Conservation (phyloP, 2,797 vertebrate genomes). For the Novumbra hubbsi region DNA sequence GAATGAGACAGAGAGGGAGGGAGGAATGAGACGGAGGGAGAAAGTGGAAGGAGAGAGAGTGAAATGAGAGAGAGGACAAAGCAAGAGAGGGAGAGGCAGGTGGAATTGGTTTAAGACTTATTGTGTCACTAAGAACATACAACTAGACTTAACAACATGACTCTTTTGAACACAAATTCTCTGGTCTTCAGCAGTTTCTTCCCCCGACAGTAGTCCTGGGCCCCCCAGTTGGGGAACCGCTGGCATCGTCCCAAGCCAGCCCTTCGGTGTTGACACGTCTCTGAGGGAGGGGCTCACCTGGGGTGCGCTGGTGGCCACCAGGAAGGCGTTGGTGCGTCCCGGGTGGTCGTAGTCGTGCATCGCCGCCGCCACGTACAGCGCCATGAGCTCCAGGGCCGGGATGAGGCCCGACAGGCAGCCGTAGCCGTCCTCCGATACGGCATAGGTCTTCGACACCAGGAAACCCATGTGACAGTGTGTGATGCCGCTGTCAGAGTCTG, state of each 20-base stretch:
- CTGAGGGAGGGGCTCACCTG: conserved; percentile 52
- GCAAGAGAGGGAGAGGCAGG: background rate
- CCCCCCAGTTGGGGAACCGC: no score
- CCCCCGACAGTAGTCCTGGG: no score
- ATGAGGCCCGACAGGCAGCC: conserved; percentile 94
- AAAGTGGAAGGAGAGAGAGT: conserved; percentile 14
- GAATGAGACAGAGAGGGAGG: no score
- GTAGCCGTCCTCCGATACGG: conserved; percentile 82
- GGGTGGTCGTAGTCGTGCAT: conserved; percentile 99
- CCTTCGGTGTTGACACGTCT: background rate
- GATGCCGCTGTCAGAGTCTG: conserved; percentile 93
- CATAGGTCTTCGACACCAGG: conserved; percentile 90
- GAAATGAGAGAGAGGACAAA: background rate
- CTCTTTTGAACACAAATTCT: no score
- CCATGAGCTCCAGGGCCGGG: conserved; percentile 96
- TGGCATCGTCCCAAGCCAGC: no score
- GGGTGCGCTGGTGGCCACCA: conserved; percentile 95
- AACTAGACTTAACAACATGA: no score
- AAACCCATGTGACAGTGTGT: conserved; percentile 91
- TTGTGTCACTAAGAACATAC: no score
- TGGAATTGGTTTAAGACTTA: no score
- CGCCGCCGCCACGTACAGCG: conserved; percentile 94
- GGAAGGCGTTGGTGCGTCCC: conserved; percentile 94
- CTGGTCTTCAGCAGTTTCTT: no score
- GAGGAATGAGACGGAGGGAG: background rate